These are phyloP conservation scores for Bombyx mandarina DNA, from an alignment of 1,140 invertebrate species.

Conservation along the genomic window DNA sequence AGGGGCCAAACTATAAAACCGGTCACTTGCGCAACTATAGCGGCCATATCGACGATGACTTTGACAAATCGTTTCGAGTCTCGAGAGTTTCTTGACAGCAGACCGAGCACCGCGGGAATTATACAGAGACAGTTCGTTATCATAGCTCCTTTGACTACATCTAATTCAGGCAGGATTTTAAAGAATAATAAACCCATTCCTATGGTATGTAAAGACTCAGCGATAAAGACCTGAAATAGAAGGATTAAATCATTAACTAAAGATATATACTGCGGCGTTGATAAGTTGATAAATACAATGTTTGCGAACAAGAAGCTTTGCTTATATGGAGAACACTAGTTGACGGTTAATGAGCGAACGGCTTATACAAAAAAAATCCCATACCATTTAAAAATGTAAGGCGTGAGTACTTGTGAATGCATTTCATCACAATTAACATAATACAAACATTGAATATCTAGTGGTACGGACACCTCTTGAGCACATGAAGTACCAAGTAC, in stretches of 20 bases:
- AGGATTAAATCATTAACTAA: conserved; percentile 6
- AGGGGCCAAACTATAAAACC: conserved; percentile 93
- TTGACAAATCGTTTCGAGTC: conserved; percentile 86
- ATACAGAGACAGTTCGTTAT: conserved; percentile 94
- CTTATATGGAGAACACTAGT: too few species aligned
- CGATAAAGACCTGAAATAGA: conserved; percentile 76
- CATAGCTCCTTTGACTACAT: conserved; percentile 94
- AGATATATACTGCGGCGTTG: too few species aligned
- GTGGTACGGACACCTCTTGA: too few species aligned
- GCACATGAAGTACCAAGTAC: too few species aligned
- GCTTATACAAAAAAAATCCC: too few species aligned
- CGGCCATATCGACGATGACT: conserved; percentile 85
- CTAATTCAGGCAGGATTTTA: conserved; percentile 88
- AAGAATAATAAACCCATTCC: conserved; percentile 90
- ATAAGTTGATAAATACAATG: too few species aligned
- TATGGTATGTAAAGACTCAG: conserved; percentile 89
- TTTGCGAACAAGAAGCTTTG: too few species aligned
- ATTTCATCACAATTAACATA: too few species aligned
- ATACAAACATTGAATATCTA: too few species aligned
- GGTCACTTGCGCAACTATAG: conserved; percentile 87
- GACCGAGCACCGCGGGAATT: conserved; percentile 79
- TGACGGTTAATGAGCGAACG: too few species aligned
- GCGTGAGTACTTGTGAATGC: too few species aligned
- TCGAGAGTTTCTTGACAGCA: conserved; percentile 84
- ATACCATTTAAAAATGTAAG: too few species aligned